Base-by-base conservation (phyloP, 2,797 vertebrate species). In the Malurus splendens region DNA sequence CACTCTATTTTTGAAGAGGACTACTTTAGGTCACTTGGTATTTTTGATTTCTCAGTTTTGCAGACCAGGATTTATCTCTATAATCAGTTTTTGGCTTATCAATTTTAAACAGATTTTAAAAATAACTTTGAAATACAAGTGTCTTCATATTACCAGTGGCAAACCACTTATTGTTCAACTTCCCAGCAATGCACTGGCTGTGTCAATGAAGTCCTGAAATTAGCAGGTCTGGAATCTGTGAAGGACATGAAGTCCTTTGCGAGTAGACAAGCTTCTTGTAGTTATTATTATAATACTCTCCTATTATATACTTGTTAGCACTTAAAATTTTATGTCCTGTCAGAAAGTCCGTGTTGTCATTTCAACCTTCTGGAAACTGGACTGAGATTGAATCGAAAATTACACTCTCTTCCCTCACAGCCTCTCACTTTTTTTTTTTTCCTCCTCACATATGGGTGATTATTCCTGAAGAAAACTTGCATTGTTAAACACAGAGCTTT, bases 221-320 rank as follows among this genome's bases (percentile, higher is more conserved):
- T 64, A 87, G 33, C 66, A 80, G 61, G 60, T 74, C 32, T 52
- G 70, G 48, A 22, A 86, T 84, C 84, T 89, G 36, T 95, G 77
- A 95, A 93, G 82, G 91, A 60, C 78, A 54, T 32, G 22, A 68
- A 90, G 76, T 82, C 78, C 66, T 68, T 73, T 33, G 13, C 2
- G 7, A 89, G 62, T 45, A 76, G 39, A 67, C 56, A 55, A 62
- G 55, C 18, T 89, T 67, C 42, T 93, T 90, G 57, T 83, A 93
- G 91, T 93, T 79, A 71, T 93, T 87, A 30, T 94, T 60, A 48
- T 90, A 80, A 27, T 90, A 78, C 24, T 12, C 72, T 90, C 48
- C 51, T 93, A 67, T 91, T 93, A 76, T 84, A 67, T 92, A 87
- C 66, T 64, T 91, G 89, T 92, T 90, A 92, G 52, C 73, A 47